phyloP scores from a whole-genome alignment of 2,888 invertebrate genomes.

The Eledona agricola region DNA sequence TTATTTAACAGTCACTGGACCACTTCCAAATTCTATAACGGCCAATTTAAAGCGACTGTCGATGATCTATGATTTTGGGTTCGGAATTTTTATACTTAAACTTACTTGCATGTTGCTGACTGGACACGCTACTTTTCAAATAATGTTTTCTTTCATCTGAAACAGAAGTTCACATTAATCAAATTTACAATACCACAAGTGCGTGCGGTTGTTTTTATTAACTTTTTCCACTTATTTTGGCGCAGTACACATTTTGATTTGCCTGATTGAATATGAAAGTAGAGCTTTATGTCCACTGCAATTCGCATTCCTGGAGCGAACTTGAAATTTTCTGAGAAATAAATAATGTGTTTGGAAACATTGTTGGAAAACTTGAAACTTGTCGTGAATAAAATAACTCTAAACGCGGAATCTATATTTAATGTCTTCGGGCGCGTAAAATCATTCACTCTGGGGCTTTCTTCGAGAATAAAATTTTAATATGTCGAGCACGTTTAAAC shows the following conservation, averaged over 20 bases:
- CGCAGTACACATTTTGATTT: neutral
- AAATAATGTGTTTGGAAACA: constrained; percentile 18
- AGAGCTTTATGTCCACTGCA: neutral
- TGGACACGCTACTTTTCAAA: constrained; percentile 36
- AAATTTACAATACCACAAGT: too few species aligned
- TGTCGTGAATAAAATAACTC: constrained; percentile 19
- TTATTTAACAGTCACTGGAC: constrained; percentile 21
- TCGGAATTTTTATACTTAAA: constrained; percentile 26
- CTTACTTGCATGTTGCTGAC: constrained; percentile 47
- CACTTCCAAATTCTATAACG: constrained; percentile 20
- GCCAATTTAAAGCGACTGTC: constrained; percentile 21
- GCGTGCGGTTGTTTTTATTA: too few species aligned
- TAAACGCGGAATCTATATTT: constrained; percentile 11
- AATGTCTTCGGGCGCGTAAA: too few species aligned
- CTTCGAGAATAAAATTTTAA: constrained; percentile 10
- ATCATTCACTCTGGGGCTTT: too few species aligned
- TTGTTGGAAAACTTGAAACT: constrained; percentile 10
- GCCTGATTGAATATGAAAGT: neutral
- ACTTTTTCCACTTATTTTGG: neutral
- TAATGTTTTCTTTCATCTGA: constrained; percentile 44
- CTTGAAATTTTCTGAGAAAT: constrained; percentile 14
- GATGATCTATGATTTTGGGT: constrained; percentile 15
- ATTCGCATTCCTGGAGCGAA: constrained; percentile 1
- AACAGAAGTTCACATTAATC: too few species aligned
- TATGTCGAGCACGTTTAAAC: too few species aligned